Conservation (phyloP, 1,140 invertebrate species). For the Caerostris darwini region DNA sequence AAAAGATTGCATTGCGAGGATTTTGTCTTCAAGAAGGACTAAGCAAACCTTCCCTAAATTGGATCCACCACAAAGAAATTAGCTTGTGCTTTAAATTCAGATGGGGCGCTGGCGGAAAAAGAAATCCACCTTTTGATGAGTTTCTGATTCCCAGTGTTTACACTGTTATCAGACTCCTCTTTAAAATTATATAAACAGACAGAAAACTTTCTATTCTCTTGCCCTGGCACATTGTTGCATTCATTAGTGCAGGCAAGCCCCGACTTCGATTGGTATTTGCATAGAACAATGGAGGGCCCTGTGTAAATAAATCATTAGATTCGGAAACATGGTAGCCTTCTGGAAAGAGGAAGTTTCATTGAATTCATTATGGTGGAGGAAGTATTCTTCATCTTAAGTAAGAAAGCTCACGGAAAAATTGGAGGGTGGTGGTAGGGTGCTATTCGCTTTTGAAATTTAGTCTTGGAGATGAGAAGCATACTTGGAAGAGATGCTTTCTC, state of each 20-base stretch:
- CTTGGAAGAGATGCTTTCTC: too few species aligned
- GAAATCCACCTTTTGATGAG: background rate
- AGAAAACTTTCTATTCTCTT: constrained; percentile 12
- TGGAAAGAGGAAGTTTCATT: constrained; percentile 5
- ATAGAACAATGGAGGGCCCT: background rate
- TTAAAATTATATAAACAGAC: constrained; percentile 2
- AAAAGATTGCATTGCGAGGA: too few species aligned
- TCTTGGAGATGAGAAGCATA: too few species aligned
- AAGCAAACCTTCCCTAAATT: constrained; percentile 5
- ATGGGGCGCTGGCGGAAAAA: background rate
- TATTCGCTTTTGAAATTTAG: background rate
- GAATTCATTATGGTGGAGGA: constrained; percentile 5
- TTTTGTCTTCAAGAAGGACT: background rate
- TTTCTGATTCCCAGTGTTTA: constrained; percentile 19
- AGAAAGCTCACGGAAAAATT: background rate
- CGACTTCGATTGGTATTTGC: constrained; percentile 7
- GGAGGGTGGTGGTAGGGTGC: background rate
- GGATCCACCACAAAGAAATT: background rate
- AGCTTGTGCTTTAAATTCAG: background rate
- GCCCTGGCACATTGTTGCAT: constrained; percentile 6
- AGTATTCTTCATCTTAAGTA: background rate
- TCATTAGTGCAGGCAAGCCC: background rate
- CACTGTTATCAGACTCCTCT: constrained; percentile 15
- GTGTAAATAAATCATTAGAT: constrained; percentile 42
- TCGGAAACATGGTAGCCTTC: background rate